Conservation (phyloP, 2,888 invertebrate species). For the Suillia variegata region DNA sequence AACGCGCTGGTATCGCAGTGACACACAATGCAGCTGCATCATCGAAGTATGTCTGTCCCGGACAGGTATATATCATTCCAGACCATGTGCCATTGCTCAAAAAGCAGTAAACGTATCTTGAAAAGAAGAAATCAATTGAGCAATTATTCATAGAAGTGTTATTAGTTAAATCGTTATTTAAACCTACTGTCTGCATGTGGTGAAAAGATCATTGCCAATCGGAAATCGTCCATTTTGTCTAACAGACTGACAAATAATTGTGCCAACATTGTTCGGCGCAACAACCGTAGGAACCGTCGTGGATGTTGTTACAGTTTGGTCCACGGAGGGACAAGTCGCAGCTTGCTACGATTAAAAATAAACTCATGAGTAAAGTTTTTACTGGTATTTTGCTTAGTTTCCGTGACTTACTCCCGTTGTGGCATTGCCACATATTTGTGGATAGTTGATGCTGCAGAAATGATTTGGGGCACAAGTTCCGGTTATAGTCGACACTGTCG, state of each 20-base stretch:
- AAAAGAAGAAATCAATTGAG: neutral
- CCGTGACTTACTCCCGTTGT: constrained; percentile 7
- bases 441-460: constrained; percentile 29
- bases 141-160: neutral
- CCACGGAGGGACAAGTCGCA: constrained; percentile 30
- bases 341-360: constrained; percentile 12
- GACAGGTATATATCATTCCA: constrained; percentile 36
- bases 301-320: no score
- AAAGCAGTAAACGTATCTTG: constrained; percentile 37
- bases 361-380: neutral
- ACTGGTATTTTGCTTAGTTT: no score
- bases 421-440: constrained; percentile 29
- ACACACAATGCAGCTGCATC: constrained; percentile 26
- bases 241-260: constrained; percentile 21
- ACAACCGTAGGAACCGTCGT: neutral
- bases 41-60: constrained; percentile 38
- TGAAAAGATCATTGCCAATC: constrained; percentile 27
- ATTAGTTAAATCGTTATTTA: no score
- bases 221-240: constrained; percentile 37
- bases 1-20: constrained; percentile 8
- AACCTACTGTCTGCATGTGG: constrained; percentile 40
- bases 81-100: constrained; percentile 12
- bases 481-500: constrained; percentile 6
- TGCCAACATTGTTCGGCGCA: constrained; percentile 6
- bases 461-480: constrained; percentile 27